Conservation (phyloP, 2,113 vertebrate genomes). For the Saccopteryx bilineata region DNA sequence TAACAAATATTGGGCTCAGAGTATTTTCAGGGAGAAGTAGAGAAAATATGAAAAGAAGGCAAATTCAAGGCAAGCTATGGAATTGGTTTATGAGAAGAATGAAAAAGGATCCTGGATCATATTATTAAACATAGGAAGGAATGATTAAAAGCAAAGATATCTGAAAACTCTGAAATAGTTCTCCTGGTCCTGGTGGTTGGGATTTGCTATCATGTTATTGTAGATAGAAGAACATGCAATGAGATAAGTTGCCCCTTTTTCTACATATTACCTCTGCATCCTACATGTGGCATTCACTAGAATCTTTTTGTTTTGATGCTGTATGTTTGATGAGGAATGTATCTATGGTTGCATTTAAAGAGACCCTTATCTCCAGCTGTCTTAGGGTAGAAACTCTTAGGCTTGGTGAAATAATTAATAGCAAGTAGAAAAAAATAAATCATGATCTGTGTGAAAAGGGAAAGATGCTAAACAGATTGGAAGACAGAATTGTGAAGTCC, state of each 20-base stretch:
- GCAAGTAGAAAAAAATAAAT: not conserved
- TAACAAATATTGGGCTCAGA: slow-evolving; percentile 37
- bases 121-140: not conserved
- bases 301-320: not conserved
- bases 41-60: slow-evolving; percentile 31
- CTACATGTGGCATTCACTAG: not conserved
- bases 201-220: not conserved
- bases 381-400: not conserved
- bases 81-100: not conserved
- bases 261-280: not conserved
- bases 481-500: slow-evolving; percentile 27
- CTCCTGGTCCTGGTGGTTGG: not conserved
- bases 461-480: not conserved
- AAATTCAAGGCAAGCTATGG: slow-evolving; percentile 6
- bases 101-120: not conserved
- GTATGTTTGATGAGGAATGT: not conserved
- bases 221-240: not conserved
- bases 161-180: not conserved
- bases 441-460: not conserved
- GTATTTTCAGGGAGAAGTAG: slow-evolving; percentile 15
- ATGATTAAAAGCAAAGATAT: not conserved
- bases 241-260: not conserved
- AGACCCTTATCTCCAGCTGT: not conserved
- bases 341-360: not conserved
- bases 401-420: slow-evolving; percentile 25